Evolutionary conservation across 2,113 vertebrate species (phyloP).

Genomic region (Vidua chalybeata): DNA sequence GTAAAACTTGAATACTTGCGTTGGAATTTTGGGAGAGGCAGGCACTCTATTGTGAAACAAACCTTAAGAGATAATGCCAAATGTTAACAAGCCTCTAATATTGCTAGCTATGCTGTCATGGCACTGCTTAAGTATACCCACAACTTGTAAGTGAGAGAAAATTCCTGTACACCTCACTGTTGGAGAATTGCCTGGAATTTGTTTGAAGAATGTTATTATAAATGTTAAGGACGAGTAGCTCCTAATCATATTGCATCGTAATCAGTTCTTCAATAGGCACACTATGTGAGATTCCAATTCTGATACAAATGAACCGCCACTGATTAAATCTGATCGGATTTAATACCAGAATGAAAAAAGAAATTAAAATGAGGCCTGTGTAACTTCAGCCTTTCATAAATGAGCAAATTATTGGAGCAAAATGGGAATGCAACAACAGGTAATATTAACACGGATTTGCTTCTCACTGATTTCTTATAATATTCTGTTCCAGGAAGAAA

Average conservation of each 20-base stretch:
- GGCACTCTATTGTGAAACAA: slow-evolving; percentile 38
- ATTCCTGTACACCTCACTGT: not conserved
- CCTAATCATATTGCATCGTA: not conserved
- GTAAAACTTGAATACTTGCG: slow-evolving; percentile 40
- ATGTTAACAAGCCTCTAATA: slow-evolving; percentile 19
- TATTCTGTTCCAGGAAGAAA: not conserved
- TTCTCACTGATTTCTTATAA: not conserved
- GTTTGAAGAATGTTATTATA: not conserved
- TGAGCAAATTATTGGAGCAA: not conserved
- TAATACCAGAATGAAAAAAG: not conserved
- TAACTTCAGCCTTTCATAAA: not conserved
- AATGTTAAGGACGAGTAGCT: not conserved
- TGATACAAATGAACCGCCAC: not conserved
- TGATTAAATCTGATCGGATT: not conserved
- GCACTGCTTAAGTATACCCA: not conserved
- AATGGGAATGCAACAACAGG: fast-evolving
- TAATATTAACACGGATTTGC: not conserved
- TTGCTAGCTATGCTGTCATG: not conserved
- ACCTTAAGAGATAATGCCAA: slow-evolving; percentile 18
- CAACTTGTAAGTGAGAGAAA: not conserved
- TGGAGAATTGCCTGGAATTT: slow-evolving; percentile 1
- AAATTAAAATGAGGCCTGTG: not conserved
- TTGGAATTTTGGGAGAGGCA: slow-evolving; percentile 61
- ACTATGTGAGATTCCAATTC: not conserved
- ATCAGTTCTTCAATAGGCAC: not conserved